Evolutionary conservation across 2,797 vertebrate genomes (phyloP), one percentile per base, ranked within the genome.

Genomic region (Mormyrops attenuatus): DNA sequence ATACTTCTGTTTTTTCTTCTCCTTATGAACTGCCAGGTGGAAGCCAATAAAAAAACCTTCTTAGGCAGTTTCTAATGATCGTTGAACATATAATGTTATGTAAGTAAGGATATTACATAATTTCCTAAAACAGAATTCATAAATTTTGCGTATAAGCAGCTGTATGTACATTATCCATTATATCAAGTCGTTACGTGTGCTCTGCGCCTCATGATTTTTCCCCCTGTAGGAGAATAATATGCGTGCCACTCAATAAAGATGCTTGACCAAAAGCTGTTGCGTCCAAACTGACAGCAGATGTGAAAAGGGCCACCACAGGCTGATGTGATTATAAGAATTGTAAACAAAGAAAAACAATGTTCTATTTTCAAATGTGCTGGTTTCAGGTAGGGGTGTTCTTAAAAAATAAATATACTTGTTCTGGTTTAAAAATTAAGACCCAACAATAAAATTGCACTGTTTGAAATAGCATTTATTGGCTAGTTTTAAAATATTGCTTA

Each of bases 261-360:
- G 52, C 85, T 41, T 49, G 9, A 85, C 55, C 47, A 44, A 89
- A 89, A 82, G 88, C 50, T 89, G 34, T 52, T 57, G 52, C 2
- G 34, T 53, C n/a, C 49, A 63, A 63, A 85, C 22, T 63, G 82
- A 34, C 88, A 26, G 34, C 88, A 89, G 77, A 89, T 89, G 88
- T 57, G 50, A 34, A n/a, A 38, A 87, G 44, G 34, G 88, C 63
- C 30, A 89, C n/a, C 53, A 6, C 86, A 87, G 86, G 15, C 86
- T 60, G 52, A 53, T 87, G 52, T 87, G 53, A 87, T 87, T 87
- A 57, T n/a, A 52, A 87, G 15, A 22, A 86, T 7, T 30, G 73
- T 82, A 82, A 82, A 30, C 85, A 82, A 47, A 15, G 49, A 52
- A 86, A 86, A 86, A 86, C 11, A 34, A 53, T 55, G 26, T 52